Base-by-base conservation (phyloP, 2,888 invertebrate species). In the Malthinus seriepunctatus region DNA sequence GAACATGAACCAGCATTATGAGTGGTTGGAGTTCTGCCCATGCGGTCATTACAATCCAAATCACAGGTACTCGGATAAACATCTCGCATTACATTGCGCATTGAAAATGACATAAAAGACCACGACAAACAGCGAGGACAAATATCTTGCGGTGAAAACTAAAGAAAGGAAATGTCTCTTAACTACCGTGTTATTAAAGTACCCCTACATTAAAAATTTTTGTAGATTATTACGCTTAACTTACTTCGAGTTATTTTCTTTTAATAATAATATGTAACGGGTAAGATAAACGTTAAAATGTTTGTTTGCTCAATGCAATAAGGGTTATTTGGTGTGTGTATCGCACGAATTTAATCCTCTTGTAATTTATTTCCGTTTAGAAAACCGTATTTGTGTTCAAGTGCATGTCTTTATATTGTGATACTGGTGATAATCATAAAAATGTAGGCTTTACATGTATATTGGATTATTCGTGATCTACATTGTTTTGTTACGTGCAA, bases 401-500 rank as follows among this genome's bases (percentile, higher is more conserved):
- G 51, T 57, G 55, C 62, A 57, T 61, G 66, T 53, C 66, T 74
- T 70, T 51, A 76, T 76, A 76, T 74, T 75, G 23, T 23, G 23
- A 23, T 23, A 23, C n/a, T n/a, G n/a, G 23, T 5, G 23, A 23
- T 23, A 73, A 67, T 69, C 69, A 67, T 64, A 65, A 64, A 42
- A 15, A 68, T 69, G 63, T 65, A 63, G 58, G 63, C 66, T 73
- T 75, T 74, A 76, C 76, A 71, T 76, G 73, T 77, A 75, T 76
- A 76, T 77, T 76, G 76, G 69, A 73, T 51, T 50, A 70, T 70
- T 61, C 67, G 52, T 45, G 59, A 51, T 61, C 62, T 63, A 71
- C 75, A 76, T 76, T 77, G 77, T 75, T 76, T 76, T 74, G 76
- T 76, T 76, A 73, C 72, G 72, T 72, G 73, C 74, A 75, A 76